A percentile compares a stretch with the other conserved stretches of the same genome.
These are phyloP conservation scores for Ferrisia virgata DNA, from an alignment of 2,888 invertebrate genomes.

Conservation along the genomic window DNA sequence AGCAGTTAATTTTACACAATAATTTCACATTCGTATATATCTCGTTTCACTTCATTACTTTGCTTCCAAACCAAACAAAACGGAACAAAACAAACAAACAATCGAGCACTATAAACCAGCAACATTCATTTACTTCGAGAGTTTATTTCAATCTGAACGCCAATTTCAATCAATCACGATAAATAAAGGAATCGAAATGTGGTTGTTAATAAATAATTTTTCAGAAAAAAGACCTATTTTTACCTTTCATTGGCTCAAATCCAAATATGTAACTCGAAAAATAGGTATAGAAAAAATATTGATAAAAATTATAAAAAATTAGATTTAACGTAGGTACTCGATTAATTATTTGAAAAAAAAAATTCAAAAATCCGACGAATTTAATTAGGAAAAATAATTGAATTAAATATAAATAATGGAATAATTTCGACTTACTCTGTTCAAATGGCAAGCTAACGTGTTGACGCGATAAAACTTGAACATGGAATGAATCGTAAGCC, in stretches of 20 bases:
- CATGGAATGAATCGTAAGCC: constrained; percentile 4
- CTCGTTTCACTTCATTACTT: background rate
- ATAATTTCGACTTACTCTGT: background rate
- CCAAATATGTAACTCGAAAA: too few relatives aligned
- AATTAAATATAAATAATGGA: background rate
- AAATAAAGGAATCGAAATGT: background rate
- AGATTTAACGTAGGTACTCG: too few relatives aligned
- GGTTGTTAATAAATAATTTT: background rate
- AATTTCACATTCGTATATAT: too few relatives aligned
- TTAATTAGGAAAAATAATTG: background rate
- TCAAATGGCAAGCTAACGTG: constrained; percentile 11
- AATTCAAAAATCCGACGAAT: too few relatives aligned
- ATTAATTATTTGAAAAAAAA: background rate
- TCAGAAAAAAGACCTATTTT: constrained; percentile 5
- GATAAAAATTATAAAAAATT: background rate
- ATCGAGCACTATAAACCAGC: background rate
- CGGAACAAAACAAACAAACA: background rate
- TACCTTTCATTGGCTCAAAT: background rate
- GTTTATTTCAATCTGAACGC: constrained; percentile 1
- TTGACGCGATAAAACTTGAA: constrained; percentile 15
- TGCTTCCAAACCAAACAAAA: background rate
- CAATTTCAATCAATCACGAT: background rate
- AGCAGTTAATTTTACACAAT: too few relatives aligned
- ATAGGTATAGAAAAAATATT: too few relatives aligned
- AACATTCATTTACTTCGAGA: background rate